Base-by-base conservation (phyloP, 2,888 invertebrate species). In the Ramazzottius varieornatus region DNA sequence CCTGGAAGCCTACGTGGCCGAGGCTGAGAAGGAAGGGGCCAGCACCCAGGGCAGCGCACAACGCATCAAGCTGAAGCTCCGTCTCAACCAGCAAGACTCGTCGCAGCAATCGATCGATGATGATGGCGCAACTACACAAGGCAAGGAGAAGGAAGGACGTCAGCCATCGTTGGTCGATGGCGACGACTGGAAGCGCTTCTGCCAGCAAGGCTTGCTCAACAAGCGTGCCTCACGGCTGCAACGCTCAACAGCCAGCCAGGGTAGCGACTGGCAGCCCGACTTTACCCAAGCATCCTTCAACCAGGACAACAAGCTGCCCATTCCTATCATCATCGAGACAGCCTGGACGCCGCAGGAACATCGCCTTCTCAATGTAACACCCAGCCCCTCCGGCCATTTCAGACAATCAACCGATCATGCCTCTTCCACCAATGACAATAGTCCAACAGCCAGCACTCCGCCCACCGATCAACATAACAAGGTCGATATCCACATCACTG, bases 331-430 rank as follows among this genome's bases (percentile, higher is more conserved):
- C 29, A 54, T 54, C 29, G 54, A 54, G 29, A 54, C 54, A 29
- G 54, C 54, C 54, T 54, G 54, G 54, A 54, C 54, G 29, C 54
- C 54, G 54, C 13, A n/a, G 29, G 54, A 54, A 24, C 54, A 54
- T 29, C 54, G 54, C 4, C 4, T 54, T 4, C 20, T 54, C 20
- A 54, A 16, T 4, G 54, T 54, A 13, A 54, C 54, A 24, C 54
- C 54, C 54, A 54, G 54, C 29, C 54, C 54, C 8, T 54, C 54
- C n/a, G n/a, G n/a, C n/a, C n/a, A n/a, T n/a, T n/a, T n/a, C n/a
- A n/a, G n/a, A n/a, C n/a, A n/a, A n/a, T n/a, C n/a, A n/a, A n/a
- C n/a, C n/a, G n/a, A n/a, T n/a, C n/a, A n/a, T n/a, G n/a, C n/a
- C n/a, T n/a, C n/a, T n/a, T n/a, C n/a, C n/a, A n/a, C n/a, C n/a